Evolutionary conservation across 1,140 invertebrate species (phyloP).

Genomic region (Hylaeus anthracinus): DNA sequence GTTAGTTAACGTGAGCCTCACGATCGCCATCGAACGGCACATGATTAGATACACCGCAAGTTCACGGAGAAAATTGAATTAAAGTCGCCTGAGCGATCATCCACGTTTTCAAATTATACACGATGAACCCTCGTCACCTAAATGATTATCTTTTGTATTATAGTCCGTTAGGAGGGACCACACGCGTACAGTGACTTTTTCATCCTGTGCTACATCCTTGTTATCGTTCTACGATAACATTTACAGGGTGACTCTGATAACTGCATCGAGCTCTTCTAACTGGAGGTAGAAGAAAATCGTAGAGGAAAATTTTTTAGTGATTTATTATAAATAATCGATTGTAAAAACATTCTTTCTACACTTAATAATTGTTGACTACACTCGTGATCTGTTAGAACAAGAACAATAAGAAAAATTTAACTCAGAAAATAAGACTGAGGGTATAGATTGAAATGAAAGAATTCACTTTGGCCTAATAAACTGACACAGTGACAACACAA

Average conservation of each 20-base stretch:
- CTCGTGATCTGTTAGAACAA: no score
- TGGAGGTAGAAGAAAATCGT: no score
- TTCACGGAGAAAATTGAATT: conserved; percentile 75
- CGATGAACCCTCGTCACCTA: conserved; percentile 76
- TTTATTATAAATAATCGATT: no score
- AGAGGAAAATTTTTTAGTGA: no score
- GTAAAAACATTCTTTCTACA: no score
- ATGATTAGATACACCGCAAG: conserved; percentile 54
- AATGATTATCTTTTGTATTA: conserved; percentile 76
- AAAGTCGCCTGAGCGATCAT: conserved; percentile 77
- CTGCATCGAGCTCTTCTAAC: no score
- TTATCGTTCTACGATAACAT: conserved; percentile 33
- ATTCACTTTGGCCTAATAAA: no score
- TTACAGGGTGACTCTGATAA: conserved; percentile 21
- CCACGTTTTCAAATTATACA: conserved; percentile 79
- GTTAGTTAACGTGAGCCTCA: conserved; percentile 50
- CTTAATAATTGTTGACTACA: no score
- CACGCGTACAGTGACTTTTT: conserved; percentile 17
- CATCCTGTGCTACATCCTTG: conserved; percentile 52
- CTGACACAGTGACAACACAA: no score
- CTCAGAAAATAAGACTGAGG: no score
- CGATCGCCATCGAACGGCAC: conserved; percentile 52
- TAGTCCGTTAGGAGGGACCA: conserved; percentile 69
- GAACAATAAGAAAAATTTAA: no score
- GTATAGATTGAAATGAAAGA: no score